These are phyloP conservation scores for Microtus montanus DNA, from an alignment of 2,113 vertebrate genomes.

Conservation along the genomic window DNA sequence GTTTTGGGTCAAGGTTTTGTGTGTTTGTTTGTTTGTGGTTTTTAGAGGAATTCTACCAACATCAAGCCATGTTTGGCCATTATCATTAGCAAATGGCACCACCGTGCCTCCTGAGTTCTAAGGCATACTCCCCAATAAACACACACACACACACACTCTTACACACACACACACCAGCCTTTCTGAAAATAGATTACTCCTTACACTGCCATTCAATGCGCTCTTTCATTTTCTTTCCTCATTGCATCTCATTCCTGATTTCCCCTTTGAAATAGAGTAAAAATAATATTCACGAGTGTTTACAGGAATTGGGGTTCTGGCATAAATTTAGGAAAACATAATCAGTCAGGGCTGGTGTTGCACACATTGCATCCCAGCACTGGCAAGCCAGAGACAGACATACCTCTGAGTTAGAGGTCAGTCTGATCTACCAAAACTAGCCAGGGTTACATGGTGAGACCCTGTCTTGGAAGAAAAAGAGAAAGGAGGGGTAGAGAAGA, in stretches of 20 bases:
- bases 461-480: neutral
- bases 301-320: slow-evolving; percentile 13
- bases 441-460: neutral
- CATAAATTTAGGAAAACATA: slow-evolving; percentile 37
- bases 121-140: neutral
- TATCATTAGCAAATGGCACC: neutral
- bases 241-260: neutral
- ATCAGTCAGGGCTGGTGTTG: neutral
- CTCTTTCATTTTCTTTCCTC: slow-evolving; percentile 31
- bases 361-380: neutral
- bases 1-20: neutral
- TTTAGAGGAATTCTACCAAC: slow-evolving; percentile 18
- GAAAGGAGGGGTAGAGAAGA: neutral
- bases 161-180: neutral
- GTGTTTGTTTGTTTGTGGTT: slow-evolving; percentile 24
- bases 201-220: neutral
- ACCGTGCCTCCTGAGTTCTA: slow-evolving; percentile 7
- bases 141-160: neutral
- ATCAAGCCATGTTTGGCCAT: neutral
- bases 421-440: neutral
- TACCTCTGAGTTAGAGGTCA: neutral
- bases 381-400: neutral
- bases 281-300: neutral
- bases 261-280: slow-evolving; percentile 24
- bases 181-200: neutral